Evolutionary conservation across 2,113 vertebrate genomes (phyloP), one percentile per base, ranked within the genome.

Genomic region (Platycercus adscitus): DNA sequence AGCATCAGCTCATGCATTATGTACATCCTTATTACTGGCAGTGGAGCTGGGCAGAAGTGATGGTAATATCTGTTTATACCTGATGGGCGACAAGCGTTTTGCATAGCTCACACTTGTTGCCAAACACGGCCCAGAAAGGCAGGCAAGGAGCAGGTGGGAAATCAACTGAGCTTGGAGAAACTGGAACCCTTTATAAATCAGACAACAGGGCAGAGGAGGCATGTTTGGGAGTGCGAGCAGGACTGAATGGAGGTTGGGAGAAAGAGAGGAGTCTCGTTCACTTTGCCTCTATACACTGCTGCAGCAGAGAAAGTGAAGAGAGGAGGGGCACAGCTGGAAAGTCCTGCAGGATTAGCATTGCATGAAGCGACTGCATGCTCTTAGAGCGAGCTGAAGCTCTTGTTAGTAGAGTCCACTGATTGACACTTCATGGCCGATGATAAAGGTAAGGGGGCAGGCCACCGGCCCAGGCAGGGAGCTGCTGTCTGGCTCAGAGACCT

Each of bases 1-100:
- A 78, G 44, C 64, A 87, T 37, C 68, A 86, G 63, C 81, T 91
- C 49, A 52, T 91, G 81, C 49, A 84, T 93, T 95, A 94, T 95
- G 93, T 91, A 95, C 81, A 31, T 60, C 39, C 85, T 95, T 64
- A 44, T 89, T 82, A 58, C 86, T 73, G 71, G 83, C 49, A 82
- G 63, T 19, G 60, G 60, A 71, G 41, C 2, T 70, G 53, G 70
- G 47, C 75, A 88, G 95, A 83, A 75, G 50, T 71, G 17, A 75
- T 3, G 8, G 43, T 53, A 81, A 10, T 88, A 41, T 86, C 65
- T 92, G 78, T 44, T 73, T 73, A 53, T 58, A 88, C 47, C 83
- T 95, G 86, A 65, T 14, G 44, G 64, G 24, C 73, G 56, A 66
- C 5, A 19, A 64, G 33, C 8, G 6, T 56, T 81, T 52, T 64